Conservation (phyloP, 2,113 vertebrate species). For the Eubucco bourcierii region DNA sequence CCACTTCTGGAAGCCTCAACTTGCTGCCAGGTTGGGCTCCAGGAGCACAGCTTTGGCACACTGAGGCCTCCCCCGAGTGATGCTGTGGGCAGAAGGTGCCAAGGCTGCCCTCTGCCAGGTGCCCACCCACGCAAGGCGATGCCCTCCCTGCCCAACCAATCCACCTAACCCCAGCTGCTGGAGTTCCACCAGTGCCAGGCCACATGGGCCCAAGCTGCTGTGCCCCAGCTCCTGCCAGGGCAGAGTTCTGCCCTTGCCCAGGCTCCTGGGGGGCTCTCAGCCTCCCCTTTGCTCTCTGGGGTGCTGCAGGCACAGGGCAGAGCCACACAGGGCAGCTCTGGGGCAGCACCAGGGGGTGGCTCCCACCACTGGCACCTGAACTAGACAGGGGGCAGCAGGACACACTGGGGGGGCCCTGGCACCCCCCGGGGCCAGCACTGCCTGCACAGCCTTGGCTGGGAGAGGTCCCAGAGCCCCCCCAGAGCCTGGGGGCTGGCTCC, state of each 20-base stretch:
- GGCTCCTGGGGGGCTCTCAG: background rate
- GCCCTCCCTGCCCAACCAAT: background rate
- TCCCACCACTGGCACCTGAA: background rate
- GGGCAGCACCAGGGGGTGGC: background rate
- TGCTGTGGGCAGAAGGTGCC: background rate
- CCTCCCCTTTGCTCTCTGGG: background rate
- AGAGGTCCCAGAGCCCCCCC: background rate
- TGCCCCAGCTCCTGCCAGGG: background rate
- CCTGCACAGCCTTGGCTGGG: background rate
- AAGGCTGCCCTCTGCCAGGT: background rate
- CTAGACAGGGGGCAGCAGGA: conserved; percentile 43
- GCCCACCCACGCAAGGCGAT: rapidly evolving
- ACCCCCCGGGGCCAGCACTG: background rate
- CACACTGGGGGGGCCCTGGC: background rate
- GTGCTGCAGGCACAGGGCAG: background rate
- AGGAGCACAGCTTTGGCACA: rapidly evolving
- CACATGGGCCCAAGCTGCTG: rapidly evolving
- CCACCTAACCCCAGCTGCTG: background rate
- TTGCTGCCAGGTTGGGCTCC: background rate
- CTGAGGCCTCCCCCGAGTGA: rapidly evolving
- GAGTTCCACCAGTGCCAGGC: background rate
- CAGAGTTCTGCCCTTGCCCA: background rate
- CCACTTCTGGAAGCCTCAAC: background rate
- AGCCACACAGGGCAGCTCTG: background rate
- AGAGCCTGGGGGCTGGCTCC: background rate